Conservation (phyloP, 2,888 invertebrate genomes). For the Marasmarcha lunaedactyla region DNA sequence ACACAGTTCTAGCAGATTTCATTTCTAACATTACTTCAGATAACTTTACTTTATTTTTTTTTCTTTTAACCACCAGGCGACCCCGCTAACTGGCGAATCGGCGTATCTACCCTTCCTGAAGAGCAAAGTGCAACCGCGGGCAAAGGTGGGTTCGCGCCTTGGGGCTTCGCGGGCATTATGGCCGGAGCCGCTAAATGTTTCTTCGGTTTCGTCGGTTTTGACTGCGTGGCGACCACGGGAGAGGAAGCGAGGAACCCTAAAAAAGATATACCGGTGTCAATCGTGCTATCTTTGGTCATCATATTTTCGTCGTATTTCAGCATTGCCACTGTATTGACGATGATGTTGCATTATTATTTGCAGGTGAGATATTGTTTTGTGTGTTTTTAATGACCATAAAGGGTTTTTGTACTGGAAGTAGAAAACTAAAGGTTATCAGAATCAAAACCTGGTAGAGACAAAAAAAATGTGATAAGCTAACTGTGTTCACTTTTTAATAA, state of each 20-base stretch:
- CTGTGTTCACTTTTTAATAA: no score
- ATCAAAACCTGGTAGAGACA: no score
- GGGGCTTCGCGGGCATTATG: constrained; percentile 89
- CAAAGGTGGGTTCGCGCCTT: constrained; percentile 92
- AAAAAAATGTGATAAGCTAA: no score
- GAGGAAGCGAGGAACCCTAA: constrained; percentile 96
- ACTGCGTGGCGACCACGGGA: constrained; percentile 90
- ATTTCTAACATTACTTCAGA: no score
- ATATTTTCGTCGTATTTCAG: constrained; percentile 93
- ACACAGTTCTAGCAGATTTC: no score
- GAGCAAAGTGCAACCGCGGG: constrained; percentile 72
- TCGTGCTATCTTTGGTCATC: constrained; percentile 84
- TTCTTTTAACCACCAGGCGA: no score
- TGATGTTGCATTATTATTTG: constrained; percentile 93
- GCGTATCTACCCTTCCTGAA: constrained; percentile 65
- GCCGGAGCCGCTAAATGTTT: constrained; percentile 90
- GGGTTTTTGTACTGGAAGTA: no score
- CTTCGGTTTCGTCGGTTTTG: constrained; percentile 96
- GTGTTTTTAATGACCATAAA: no score
- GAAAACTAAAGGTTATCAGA: no score
- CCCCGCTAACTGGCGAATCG: constrained; percentile 82
- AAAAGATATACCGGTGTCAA: constrained; percentile 89
- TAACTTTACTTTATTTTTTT: no score
- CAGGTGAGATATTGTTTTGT: no score
- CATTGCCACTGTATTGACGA: constrained; percentile 90